These are phyloP conservation scores for Phyllotreta striolata DNA, from an alignment of 2,888 invertebrate species.

Conservation along the genomic window DNA sequence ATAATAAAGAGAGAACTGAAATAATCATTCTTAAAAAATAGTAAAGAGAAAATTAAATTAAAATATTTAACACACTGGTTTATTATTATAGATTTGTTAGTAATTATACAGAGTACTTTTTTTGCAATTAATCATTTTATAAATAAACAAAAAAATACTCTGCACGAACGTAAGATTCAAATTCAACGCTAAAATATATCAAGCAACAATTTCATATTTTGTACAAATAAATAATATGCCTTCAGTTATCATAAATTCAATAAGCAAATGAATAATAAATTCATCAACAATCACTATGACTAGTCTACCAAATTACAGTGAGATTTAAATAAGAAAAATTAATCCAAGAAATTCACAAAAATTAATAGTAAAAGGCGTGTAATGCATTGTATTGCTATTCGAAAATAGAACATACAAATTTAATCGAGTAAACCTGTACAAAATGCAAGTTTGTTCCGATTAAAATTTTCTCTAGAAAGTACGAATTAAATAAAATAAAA, in stretches of 20 bases:
- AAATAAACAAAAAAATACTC: background rate
- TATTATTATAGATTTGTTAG: background rate
- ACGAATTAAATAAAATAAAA: background rate
- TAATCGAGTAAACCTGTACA: background rate
- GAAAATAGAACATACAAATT: background rate
- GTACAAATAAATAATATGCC: slow-evolving; percentile 53
- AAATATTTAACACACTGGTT: slow-evolving; percentile 4
- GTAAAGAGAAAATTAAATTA: background rate
- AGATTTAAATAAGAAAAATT: slow-evolving; percentile 41
- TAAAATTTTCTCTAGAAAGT: background rate
- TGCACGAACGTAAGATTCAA: slow-evolving; percentile 26
- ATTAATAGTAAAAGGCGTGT: slow-evolving; percentile 2
- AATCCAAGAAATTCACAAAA: slow-evolving; percentile 32
- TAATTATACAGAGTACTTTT: background rate
- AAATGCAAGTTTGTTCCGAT: background rate
- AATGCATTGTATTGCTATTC: background rate
- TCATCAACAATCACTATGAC: slow-evolving; percentile 56
- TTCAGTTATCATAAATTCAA: slow-evolving; percentile 47
- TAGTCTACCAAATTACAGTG: slow-evolving; percentile 52
- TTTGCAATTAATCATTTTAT: slow-evolving; percentile 1
- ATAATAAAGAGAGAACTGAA: background rate
- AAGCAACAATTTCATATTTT: slow-evolving; percentile 51
- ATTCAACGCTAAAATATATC: slow-evolving; percentile 41
- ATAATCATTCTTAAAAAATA: background rate
- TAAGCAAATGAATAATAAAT: slow-evolving; percentile 46